Percentiles rank a stretch among this genome's conserved stretches.
Evolutionary conservation across 2,888 invertebrate genomes (phyloP).

Genomic region (Megastigmus dorsalis): DNA sequence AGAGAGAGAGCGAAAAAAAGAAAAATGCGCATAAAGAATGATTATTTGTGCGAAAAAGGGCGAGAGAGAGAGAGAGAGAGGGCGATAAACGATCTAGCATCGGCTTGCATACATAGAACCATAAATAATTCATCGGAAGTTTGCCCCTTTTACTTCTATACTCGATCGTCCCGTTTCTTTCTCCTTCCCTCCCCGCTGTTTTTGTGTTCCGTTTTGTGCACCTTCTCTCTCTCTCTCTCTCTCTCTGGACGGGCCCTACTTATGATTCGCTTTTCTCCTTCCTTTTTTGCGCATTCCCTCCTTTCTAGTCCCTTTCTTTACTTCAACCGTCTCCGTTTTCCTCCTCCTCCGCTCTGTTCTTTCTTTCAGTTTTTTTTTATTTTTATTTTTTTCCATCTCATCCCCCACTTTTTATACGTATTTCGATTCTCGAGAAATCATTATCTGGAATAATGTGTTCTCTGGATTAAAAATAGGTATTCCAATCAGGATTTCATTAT

Average conservation of each 20-base stretch:
- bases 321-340: too few species aligned
- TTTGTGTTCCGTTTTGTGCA: constrained; percentile 5
- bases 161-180: neutral
- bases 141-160: constrained; percentile 9
- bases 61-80: neutral
- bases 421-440: constrained; percentile 23
- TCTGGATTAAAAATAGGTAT: neutral
- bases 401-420: neutral
- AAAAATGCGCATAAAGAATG: constrained; percentile 16
- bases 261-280: constrained; percentile 17
- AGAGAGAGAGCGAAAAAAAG: neutral
- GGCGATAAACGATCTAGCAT: constrained; percentile 35
- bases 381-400: too few species aligned
- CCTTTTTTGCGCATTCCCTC: neutral
- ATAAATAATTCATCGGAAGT: constrained; percentile 47
- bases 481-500: constrained; percentile 1
- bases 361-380: neutral
- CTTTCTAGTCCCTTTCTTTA: neutral
- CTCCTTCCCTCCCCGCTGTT: too few species aligned
- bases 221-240: neutral
- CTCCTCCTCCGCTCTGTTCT: neutral
- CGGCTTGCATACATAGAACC: constrained; percentile 16
- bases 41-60: constrained; percentile 31
- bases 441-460: constrained; percentile 20
- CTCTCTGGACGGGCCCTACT: neutral